Conservation (phyloP, 92 coral and sea anemone genomes). For the Umimayanthus kanabou region DNA sequence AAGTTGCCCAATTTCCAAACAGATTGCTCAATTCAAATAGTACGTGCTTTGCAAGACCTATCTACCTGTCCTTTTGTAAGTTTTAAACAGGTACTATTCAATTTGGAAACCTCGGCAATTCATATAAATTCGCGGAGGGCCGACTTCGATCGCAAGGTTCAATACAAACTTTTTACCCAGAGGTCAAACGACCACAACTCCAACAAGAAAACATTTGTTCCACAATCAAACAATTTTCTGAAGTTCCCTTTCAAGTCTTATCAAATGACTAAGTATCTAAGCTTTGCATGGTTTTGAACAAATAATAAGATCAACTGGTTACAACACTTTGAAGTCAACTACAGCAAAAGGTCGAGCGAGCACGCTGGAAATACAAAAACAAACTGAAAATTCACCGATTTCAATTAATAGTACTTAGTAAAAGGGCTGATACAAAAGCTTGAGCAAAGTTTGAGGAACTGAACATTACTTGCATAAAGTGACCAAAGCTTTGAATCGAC, state of each 20-base stretch:
- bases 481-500: not conserved
- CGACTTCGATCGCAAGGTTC: slow-evolving; percentile 11
- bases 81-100: slow-evolving; percentile 14
- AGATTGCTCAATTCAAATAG: slow-evolving; percentile 32
- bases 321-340: not conserved
- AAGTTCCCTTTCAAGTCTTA: slow-evolving; percentile 7
- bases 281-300: not conserved
- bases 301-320: not conserved
- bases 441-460: not conserved
- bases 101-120: not conserved
- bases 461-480: not conserved
- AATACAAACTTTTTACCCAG: slow-evolving; percentile 26
- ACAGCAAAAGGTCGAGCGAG: slow-evolving; percentile 26
- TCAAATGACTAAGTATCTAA: not conserved
- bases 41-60: slow-evolving; percentile 8
- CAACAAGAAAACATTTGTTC: slow-evolving; percentile 36
- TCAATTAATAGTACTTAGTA: not conserved
- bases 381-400: slow-evolving; percentile 17
- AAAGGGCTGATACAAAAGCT: not conserved
- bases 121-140: not conserved
- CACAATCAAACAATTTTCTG: slow-evolving; percentile 11
- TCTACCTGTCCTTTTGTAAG: not conserved
- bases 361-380: slow-evolving; percentile 7
- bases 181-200: slow-evolving; percentile 28
- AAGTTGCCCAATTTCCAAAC: not conserved